These are phyloP conservation scores for Dryobota labecula DNA, from an alignment of 2,888 invertebrate genomes.

Conservation along the genomic window DNA sequence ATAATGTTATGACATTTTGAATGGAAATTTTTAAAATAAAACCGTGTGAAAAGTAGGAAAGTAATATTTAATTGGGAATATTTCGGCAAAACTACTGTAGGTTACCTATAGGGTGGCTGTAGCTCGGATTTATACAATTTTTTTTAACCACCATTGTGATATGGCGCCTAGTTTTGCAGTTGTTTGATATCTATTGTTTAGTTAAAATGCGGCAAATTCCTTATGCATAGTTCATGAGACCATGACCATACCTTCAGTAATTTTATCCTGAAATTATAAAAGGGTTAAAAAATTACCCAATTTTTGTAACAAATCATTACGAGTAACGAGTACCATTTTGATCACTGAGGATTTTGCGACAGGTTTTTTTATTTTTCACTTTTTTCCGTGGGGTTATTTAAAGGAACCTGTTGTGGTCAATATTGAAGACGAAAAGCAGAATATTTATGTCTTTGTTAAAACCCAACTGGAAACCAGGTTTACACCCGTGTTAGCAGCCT, in stretches of 20 bases:
- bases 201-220: neutral
- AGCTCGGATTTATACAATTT: neutral
- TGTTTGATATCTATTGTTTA: neutral
- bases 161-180: neutral
- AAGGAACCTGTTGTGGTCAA: neutral
- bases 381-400: neutral
- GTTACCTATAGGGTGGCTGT: neutral
- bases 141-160: neutral
- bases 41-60: no score
- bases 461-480: neutral
- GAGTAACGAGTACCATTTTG: neutral
- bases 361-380: no score
- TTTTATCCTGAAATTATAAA: no score
- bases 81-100: neutral
- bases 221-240: neutral
- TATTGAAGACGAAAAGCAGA: neutral
- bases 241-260: neutral
- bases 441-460: neutral
- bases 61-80: neutral
- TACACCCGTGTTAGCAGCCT: neutral
- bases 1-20: neutral
- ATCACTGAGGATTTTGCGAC: neutral
- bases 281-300: no score
- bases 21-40: neutral
- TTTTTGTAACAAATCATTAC: neutral